Percentiles rank a stretch among this genome's conserved stretches.
Evolutionary conservation across 2,888 invertebrate species (phyloP).

Genomic region (Melinopterus prodromus): DNA sequence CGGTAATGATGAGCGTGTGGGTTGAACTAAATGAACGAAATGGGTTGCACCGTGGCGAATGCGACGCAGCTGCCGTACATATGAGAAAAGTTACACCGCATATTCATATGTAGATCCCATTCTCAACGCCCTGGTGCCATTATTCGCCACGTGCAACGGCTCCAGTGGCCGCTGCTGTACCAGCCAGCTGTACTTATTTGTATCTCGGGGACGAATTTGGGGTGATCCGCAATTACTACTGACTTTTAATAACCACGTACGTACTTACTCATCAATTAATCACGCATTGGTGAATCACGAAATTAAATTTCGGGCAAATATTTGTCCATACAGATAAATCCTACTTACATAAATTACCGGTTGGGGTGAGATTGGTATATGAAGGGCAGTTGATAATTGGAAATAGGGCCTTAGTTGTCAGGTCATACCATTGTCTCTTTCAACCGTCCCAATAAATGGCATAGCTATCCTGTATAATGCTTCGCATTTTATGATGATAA

Average conservation of each 20-base stretch:
- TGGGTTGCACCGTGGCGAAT: slow-evolving; percentile 38
- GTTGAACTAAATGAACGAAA: slow-evolving; percentile 34
- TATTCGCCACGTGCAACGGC: slow-evolving; percentile 37
- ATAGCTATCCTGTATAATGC: too few relatives aligned
- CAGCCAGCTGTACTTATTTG: slow-evolving; percentile 10
- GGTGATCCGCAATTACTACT: slow-evolving; percentile 26
- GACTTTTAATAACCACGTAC: slow-evolving; percentile 8
- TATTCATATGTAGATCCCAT: slow-evolving; percentile 38
- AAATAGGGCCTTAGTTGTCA: background rate
- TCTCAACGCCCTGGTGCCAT: slow-evolving; percentile 29
- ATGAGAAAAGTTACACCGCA: slow-evolving; percentile 34
- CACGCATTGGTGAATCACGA: slow-evolving; percentile 18
- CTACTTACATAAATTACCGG: background rate
- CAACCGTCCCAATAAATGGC: too few relatives aligned
- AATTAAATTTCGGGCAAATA: slow-evolving; percentile 23
- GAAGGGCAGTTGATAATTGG: background rate
- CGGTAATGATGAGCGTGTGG: slow-evolving; percentile 12
- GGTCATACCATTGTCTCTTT: background rate
- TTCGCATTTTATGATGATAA: too few relatives aligned
- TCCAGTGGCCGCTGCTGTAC: slow-evolving; percentile 31
- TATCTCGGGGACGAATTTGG: slow-evolving; percentile 18
- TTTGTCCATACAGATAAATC: slow-evolving; percentile 9
- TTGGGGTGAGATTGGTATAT: background rate
- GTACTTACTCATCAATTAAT: slow-evolving; percentile 11
- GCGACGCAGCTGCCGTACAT: slow-evolving; percentile 35